Evolutionary conservation across 2,113 vertebrate species (phyloP).

Genomic region (Callionymus lyra): DNA sequence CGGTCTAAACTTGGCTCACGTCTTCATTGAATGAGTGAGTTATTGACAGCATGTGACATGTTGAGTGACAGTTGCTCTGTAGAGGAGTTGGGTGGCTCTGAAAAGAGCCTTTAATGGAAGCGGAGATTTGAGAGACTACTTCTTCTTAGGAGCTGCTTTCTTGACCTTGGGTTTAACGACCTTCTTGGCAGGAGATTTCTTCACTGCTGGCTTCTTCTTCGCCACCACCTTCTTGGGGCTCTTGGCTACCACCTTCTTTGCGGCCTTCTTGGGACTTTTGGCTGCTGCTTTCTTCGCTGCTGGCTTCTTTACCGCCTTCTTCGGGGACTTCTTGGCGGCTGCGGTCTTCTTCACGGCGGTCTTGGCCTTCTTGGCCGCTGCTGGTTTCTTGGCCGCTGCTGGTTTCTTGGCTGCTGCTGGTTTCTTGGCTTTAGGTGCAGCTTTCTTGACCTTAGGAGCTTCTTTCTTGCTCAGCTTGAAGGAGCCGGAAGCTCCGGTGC

Average conservation of each 20-base stretch:
- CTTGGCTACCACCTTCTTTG: not conserved
- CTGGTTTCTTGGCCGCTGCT: slow-evolving; percentile 6
- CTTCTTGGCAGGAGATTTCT: not conserved
- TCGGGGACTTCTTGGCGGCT: not conserved
- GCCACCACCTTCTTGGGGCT: slow-evolving; percentile 1
- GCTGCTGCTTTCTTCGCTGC: not conserved
- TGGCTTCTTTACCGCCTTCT: not conserved
- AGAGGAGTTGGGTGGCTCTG: slow-evolving; percentile 1
- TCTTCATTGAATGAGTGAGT: no score
- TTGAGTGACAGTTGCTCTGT: not conserved
- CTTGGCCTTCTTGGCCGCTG: not conserved
- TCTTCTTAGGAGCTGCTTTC: no score
- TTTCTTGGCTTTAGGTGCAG: not conserved
- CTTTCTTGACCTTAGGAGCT: not conserved
- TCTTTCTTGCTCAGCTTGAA: not conserved
- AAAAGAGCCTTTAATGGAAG: slow-evolving; percentile 12
- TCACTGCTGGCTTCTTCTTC: not conserved
- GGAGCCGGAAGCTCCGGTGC: no score
- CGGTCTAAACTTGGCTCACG: no score
- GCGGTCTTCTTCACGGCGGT: not conserved
- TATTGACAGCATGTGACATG: no score
- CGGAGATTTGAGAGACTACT: no score
- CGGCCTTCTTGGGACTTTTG: not conserved
- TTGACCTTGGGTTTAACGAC: no score
- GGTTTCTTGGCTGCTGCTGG: not conserved